Base-by-base conservation (phyloP, 2,113 vertebrate genomes). In the Promerops cafer region DNA sequence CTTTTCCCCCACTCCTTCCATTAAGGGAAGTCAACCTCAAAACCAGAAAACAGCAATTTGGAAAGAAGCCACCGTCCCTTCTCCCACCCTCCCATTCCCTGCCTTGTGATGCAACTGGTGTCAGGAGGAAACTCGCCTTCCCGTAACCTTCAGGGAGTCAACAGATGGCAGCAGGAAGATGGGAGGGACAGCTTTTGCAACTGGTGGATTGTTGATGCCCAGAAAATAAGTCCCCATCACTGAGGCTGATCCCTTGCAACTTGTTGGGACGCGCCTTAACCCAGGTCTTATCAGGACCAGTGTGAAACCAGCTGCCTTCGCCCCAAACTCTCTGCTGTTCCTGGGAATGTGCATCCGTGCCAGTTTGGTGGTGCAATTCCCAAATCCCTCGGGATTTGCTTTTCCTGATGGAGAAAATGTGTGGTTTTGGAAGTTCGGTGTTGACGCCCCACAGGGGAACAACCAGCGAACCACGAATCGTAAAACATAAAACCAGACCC, bases 281-380 rank as follows among this genome's bases (percentile, higher is more conserved):
- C 31, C 13, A 2, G 19, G 3, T 19, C 4, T 23, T 21, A 15
- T 9, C 18, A 6, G 11, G 35, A 22, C 17, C 17, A 3, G 16
- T 8, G 16, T 2, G n/a, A 15, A 52, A 7, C 2, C 17, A 45
- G 20, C 18, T 9, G 7, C 23, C 39, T 15, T 22, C 39, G 2
- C 11, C 44, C 27, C 40, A 17, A 24, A 23, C 19, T 2, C 49
- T 15, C 30, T 6, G 39, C 23, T 16, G 8, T 6, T 21, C 17
- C 49, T 33, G 24, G 20, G 2, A 56, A 7, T 3, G 0, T 1
- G 12, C 1, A 10, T 1, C 13, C 1, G 0, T 10, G 4, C 4
- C 6, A 35, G 8, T 35, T 49, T 7, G 24, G 1, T 1, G 7
- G 3, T 1, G 4, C 6, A 30, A 22, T 21, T 8, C 39, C 31